Percentiles rank a stretch among this genome's conserved stretches.
These are phyloP conservation scores for Macrosoma leucophasiata DNA, from an alignment of 2,888 invertebrate genomes.

Conservation along the genomic window DNA sequence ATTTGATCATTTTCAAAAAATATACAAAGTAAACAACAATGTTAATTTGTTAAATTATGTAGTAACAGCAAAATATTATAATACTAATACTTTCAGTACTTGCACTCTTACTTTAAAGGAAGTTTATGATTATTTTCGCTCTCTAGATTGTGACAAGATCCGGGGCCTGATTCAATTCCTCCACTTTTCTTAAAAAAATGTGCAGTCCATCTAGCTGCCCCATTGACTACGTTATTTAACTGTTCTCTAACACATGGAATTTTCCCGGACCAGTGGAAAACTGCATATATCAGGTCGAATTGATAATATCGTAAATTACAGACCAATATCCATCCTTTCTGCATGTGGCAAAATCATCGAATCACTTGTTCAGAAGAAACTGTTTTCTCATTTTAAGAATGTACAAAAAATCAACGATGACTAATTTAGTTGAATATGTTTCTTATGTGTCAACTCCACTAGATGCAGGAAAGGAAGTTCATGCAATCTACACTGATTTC, in stretches of 20 bases:
- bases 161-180: constrained; percentile 3
- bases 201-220: constrained; percentile 83
- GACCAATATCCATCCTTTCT: constrained; percentile 18
- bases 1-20: constrained; percentile 2
- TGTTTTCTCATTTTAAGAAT: constrained; percentile 8
- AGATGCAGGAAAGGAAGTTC: constrained; percentile 11
- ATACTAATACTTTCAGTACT: not conserved
- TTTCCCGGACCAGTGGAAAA: constrained; percentile 16
- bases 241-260: constrained; percentile 10
- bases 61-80: not conserved
- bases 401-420: constrained; percentile 14
- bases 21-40: not conserved
- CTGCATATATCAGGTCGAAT: constrained; percentile 13
- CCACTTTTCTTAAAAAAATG: constrained; percentile 21
- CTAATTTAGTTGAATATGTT: constrained; percentile 17
- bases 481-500: constrained; percentile 22
- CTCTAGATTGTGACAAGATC: constrained; percentile 5
- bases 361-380: constrained; percentile 8
- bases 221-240: constrained; percentile 10
- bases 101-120: not conserved
- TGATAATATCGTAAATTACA: constrained; percentile 9
- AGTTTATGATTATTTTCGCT: not conserved
- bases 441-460: constrained; percentile 9
- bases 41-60: not conserved
- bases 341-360: constrained; percentile 15